phyloP scores from a whole-genome alignment of 2,888 invertebrate genomes.

The Seladonia tumulorum region DNA sequence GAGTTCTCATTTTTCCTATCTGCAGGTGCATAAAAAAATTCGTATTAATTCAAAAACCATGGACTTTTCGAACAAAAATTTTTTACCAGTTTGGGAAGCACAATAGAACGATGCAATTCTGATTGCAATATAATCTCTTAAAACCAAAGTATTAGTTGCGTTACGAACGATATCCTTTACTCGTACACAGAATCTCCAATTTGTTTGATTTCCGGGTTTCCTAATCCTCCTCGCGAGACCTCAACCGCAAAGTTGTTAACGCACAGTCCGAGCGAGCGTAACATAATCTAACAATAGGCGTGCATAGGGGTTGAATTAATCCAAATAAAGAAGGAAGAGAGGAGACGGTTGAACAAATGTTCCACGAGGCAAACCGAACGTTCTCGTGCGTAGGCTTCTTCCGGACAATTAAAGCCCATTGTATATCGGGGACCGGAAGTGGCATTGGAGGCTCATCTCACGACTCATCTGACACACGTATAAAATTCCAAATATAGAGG shows the following conservation, averaged over 20 bases:
- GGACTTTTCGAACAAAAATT: not conserved
- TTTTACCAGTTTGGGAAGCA: not conserved
- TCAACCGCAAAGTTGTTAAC: not conserved
- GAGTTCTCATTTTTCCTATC: no score
- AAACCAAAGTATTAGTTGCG: not conserved
- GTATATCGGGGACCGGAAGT: slow-evolving; percentile 48
- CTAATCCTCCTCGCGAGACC: not conserved
- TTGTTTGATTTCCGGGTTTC: not conserved
- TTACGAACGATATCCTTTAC: not conserved
- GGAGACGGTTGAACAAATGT: slow-evolving; percentile 32
- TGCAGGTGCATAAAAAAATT: no score
- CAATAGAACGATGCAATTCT: not conserved
- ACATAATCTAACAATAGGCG: not conserved
- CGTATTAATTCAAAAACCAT: not conserved
- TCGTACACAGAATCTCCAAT: not conserved
- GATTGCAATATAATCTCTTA: no score
- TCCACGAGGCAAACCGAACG: slow-evolving; percentile 15
- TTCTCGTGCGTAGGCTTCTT: slow-evolving; percentile 39
- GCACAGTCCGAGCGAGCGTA: not conserved
- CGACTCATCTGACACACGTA: slow-evolving; percentile 50
- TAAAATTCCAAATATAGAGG: not conserved
- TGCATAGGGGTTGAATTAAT: not conserved
- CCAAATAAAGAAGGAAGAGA: not conserved
- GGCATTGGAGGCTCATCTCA: slow-evolving; percentile 54
- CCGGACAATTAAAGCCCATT: slow-evolving; percentile 70